These are phyloP conservation scores for Pao palembangensis DNA, from an alignment of 2,113 vertebrate genomes.

Conservation along the genomic window DNA sequence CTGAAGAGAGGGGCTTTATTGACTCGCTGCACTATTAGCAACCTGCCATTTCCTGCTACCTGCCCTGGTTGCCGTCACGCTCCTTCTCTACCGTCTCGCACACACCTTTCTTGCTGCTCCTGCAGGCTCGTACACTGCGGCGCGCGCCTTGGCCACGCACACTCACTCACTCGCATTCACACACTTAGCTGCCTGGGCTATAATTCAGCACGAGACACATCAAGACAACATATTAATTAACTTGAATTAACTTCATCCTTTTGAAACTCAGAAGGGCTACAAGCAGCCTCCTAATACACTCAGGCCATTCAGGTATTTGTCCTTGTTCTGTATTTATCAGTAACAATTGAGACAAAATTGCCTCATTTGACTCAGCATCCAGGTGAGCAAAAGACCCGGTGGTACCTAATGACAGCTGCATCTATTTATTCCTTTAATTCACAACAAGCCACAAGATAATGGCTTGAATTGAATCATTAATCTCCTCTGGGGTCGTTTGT, in stretches of 20 bases:
- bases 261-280: slow-evolving; percentile 36
- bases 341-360: slow-evolving; percentile 67
- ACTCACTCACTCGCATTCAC: too few species aligned
- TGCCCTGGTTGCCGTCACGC: too few species aligned
- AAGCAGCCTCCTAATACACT: slow-evolving; percentile 27
- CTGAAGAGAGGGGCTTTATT: too few species aligned
- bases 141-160: too few species aligned
- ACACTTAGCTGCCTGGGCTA: too few species aligned
- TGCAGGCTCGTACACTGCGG: too few species aligned
- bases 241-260: slow-evolving; percentile 10
- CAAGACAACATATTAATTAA: too few species aligned
- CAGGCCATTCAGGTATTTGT: slow-evolving; percentile 40
- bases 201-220: too few species aligned
- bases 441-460: slow-evolving; percentile 47
- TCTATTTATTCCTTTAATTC: slow-evolving; percentile 57
- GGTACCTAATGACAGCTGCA: slow-evolving; percentile 53
- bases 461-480: slow-evolving; percentile 68
- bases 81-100: too few species aligned
- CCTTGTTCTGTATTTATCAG: slow-evolving; percentile 47
- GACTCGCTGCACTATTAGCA: too few species aligned
- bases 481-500: slow-evolving; percentile 62
- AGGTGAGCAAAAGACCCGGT: slow-evolving; percentile 45
- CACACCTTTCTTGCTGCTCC: too few species aligned
- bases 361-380: slow-evolving; percentile 58
- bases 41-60: too few species aligned